phyloP scores from a whole-genome alignment of 2,797 vertebrate genomes.

The Holocentrus rufus region DNA sequence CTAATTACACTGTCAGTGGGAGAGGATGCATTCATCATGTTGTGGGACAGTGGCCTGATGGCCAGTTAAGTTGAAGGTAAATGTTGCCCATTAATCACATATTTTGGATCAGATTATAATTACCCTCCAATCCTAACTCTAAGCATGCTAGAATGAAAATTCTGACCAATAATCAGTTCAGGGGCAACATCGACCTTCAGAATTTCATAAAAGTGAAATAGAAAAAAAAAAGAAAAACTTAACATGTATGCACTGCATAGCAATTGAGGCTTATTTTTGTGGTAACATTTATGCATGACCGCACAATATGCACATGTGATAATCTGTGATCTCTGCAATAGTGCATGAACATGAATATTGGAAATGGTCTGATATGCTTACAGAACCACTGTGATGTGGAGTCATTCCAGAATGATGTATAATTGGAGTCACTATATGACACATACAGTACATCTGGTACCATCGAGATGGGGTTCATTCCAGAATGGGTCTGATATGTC shows the following conservation, averaged over 20 bases:
- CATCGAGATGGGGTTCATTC: slow-evolving; percentile 73
- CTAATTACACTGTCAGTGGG: slow-evolving; percentile 43
- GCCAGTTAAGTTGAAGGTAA: slow-evolving; percentile 38
- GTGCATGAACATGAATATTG: slow-evolving; percentile 80
- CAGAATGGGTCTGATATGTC: slow-evolving; percentile 73
- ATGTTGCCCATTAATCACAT: slow-evolving; percentile 42
- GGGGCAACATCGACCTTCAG: slow-evolving; percentile 38
- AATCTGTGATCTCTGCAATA: slow-evolving; percentile 55
- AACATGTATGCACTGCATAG: slow-evolving; percentile 31
- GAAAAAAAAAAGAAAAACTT: slow-evolving; percentile 31
- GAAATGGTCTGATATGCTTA: slow-evolving; percentile 79
- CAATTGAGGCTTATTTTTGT: slow-evolving; percentile 55
- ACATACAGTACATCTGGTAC: slow-evolving; percentile 42
- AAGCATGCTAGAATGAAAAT: not conserved
- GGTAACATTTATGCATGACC: slow-evolving; percentile 66
- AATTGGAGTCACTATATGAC: slow-evolving; percentile 56
- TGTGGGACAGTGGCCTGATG: slow-evolving; percentile 52
- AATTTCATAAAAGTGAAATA: slow-evolving; percentile 5
- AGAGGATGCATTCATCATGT: slow-evolving; percentile 55
- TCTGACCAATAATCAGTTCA: slow-evolving; percentile 5
- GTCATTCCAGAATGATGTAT: slow-evolving; percentile 70
- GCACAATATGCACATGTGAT: slow-evolving; percentile 67
- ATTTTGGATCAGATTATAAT: slow-evolving; percentile 16
- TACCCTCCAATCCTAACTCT: slow-evolving; percentile 9
- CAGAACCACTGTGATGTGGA: slow-evolving; percentile 66